phyloP scores from a whole-genome alignment of 2,797 vertebrate species.

The Bradypus variegatus region DNA sequence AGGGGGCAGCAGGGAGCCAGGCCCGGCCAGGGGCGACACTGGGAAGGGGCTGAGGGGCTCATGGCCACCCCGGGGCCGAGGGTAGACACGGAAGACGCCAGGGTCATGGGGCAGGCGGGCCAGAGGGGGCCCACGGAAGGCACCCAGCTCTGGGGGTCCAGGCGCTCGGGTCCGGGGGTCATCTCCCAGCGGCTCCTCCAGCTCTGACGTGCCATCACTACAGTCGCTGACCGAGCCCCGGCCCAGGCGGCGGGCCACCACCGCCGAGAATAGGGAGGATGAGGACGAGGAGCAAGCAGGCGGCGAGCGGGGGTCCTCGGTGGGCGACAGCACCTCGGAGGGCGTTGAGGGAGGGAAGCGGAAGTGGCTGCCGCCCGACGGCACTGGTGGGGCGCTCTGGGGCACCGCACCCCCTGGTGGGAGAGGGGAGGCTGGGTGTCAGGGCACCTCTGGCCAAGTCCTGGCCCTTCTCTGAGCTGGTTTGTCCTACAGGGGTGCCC shows the following conservation, averaged over 20 bases:
- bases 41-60: constrained; percentile 90
- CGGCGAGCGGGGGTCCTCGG: constrained; percentile 74
- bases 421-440: background rate
- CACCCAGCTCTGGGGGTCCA: constrained; percentile 79
- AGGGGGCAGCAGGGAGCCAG: constrained; percentile 79
- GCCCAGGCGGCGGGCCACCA: constrained; percentile 83
- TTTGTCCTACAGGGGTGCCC: background rate
- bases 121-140: constrained; percentile 74
- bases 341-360: constrained; percentile 88
- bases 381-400: constrained; percentile 90
- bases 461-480: background rate
- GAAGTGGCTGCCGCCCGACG: constrained; percentile 83
- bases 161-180: constrained; percentile 71
- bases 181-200: constrained; percentile 81
- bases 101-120: constrained; percentile 79
- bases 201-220: constrained; percentile 89
- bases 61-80: constrained; percentile 68
- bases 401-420: constrained; percentile 82
- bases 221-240: constrained; percentile 91
- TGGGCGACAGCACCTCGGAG: constrained; percentile 84
- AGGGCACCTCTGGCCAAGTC: background rate
- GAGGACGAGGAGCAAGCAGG: constrained; percentile 75
- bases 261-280: constrained; percentile 77
- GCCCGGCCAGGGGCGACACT: constrained; percentile 83
- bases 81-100: constrained; percentile 83